Percentiles rank a stretch among this genome's conserved stretches.
Conservation (phyloP, 2,113 vertebrate genomes). For the Rutilus rutilus region DNA sequence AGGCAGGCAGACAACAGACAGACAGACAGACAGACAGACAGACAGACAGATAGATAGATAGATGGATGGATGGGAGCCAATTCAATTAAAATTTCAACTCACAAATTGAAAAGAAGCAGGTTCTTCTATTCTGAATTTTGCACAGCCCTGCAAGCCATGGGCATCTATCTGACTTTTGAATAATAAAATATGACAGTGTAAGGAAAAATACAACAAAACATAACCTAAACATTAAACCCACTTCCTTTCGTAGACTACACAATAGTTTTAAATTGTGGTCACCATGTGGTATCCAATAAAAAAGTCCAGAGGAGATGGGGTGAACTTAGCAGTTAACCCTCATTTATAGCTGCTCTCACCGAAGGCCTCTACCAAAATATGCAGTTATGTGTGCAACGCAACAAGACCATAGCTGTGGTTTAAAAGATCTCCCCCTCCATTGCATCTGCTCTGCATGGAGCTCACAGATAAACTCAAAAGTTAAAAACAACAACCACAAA, state of each 20-base stretch:
- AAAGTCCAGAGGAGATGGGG: constrained; percentile 47
- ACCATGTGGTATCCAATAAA: constrained; percentile 54
- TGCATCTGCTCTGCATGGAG: constrained; percentile 73
- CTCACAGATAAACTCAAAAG: constrained; percentile 71
- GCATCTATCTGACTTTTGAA: constrained; percentile 61
- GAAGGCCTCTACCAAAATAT: constrained; percentile 20
- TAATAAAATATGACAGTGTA: constrained; percentile 63
- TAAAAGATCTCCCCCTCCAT: constrained; percentile 7
- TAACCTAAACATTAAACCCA: constrained; percentile 66
- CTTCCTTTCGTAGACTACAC: constrained; percentile 61
- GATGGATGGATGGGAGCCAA: neutral
- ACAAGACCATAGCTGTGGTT: constrained; percentile 38
- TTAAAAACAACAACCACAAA: constrained; percentile 76
- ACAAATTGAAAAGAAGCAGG: neutral
- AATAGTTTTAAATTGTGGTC: constrained; percentile 66
- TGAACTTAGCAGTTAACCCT: constrained; percentile 38
- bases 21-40: neutral
- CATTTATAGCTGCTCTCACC: constrained; percentile 19
- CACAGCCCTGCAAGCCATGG: constrained; percentile 40
- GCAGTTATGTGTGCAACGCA: constrained; percentile 35
- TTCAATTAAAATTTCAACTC: neutral
- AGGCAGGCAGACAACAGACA: too few relatives aligned
- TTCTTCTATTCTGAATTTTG: neutral
- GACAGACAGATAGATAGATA: neutral
- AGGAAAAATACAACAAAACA: constrained; percentile 58